Conservation (phyloP, 2,888 invertebrate genomes). For the Cheilosia scutellata region DNA sequence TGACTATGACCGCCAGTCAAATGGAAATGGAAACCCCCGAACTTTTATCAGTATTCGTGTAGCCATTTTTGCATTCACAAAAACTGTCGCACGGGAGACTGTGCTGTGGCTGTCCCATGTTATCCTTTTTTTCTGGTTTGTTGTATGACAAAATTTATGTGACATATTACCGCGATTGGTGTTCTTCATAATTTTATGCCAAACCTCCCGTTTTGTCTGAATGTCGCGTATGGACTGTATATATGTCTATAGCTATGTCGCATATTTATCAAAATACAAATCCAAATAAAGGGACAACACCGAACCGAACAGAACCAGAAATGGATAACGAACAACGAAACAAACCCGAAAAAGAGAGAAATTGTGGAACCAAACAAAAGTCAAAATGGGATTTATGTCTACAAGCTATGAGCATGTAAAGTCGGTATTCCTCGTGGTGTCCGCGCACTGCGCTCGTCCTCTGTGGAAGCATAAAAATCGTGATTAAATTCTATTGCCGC, state of each 20-base stretch:
- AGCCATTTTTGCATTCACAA: constrained; percentile 44
- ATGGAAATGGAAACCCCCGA: constrained; percentile 31
- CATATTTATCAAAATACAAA: constrained; percentile 67
- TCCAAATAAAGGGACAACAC: constrained; percentile 70
- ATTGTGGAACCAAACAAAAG: constrained; percentile 67
- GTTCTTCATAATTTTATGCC: constrained; percentile 71
- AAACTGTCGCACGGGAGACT: constrained; percentile 22
- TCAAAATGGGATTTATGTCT: constrained; percentile 76
- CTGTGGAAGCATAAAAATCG: constrained; percentile 68
- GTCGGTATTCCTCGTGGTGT: constrained; percentile 49
- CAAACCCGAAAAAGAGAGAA: constrained; percentile 38
- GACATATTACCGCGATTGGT: constrained; percentile 75
- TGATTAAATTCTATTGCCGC: constrained; percentile 74
- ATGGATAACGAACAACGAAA: constrained; percentile 30
- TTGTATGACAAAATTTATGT: constrained; percentile 68
- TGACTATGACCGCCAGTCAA: constrained; percentile 2
- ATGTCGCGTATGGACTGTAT: background rate
- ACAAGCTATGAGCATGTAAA: constrained; percentile 73
- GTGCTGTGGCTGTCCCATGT: constrained; percentile 1
- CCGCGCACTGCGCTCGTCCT: constrained; percentile 10
- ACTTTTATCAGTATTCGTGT: constrained; percentile 6
- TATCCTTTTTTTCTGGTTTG: constrained; percentile 4
- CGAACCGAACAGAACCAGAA: constrained; percentile 35
- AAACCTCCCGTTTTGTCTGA: constrained; percentile 55
- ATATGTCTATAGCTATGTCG: constrained; percentile 15